Evolutionary conservation across 1,140 invertebrate species (phyloP), one percentile per base, ranked within the genome.

Genomic region (Euwallacea fornicatus): DNA sequence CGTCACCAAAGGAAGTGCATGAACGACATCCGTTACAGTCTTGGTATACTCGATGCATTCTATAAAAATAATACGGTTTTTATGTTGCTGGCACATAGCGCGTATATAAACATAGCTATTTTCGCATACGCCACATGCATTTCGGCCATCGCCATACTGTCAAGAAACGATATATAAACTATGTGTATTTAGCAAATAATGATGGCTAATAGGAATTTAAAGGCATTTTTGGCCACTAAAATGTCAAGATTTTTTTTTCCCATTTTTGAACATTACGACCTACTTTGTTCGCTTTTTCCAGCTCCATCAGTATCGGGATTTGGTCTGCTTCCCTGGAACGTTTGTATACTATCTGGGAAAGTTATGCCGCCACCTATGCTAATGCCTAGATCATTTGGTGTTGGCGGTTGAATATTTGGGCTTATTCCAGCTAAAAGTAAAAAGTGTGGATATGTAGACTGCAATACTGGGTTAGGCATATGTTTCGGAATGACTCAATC

Each of bases 11-110:
- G 83, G 81, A 62, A 83, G 73, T n/a, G 76, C 80, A 62, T 79
- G 76, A 55, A 84, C 76, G 6, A 74, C 75, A 43, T 76, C 73
- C 7, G 76, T 81, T 9, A 81, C 61, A 8, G 67, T 13, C 69
- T 78, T 78, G 43, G 74, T 77, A 73, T 83, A 84, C 74, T 84
- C 82, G 42, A 76, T 55, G 68, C 83, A 84, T 79, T 84, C 82
- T 83, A 67, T 65, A 80, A 81, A 46, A 46, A 55, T 33, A 53
- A 50, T 16, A 4, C 15, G 15, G n/a, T n/a, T n/a, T n/a, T 50
- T 47, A 50, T 50, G 0, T 64, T n/a, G 21, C 21, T 33, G 21
- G 21, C 21, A 33, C 4, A 4, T 50, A 10, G 47, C 13, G 13
- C 1, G 13, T 50, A 50, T 2, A 50, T 13, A 50, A 50, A 6